Base-by-base conservation (phyloP, 2,113 vertebrate genomes). In the Xenotilapia caudafasciata region DNA sequence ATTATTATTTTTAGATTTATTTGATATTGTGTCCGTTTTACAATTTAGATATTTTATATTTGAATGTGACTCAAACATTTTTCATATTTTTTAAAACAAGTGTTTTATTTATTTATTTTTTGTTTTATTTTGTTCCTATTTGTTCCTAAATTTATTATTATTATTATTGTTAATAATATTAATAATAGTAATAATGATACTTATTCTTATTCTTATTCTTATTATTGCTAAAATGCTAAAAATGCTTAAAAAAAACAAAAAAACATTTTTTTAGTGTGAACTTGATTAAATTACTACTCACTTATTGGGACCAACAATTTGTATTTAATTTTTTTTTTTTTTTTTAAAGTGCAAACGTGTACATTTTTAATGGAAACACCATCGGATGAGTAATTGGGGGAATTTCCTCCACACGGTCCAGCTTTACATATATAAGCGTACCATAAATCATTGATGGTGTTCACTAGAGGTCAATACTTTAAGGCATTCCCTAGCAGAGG, bases 391-490 rank as follows among this genome's bases (percentile, higher is more conserved):
- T 13, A 62, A 84, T 40, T 0, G 7, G 5, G 92, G 95, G 91
- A 86, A 94, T 80, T 38, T 83, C 95, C 92, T 79, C 35, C 7
- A 4, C 28, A 35, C 13, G 21, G 82, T 38, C 23, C 15, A 23
- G 13, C 42, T 90, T 81, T 91, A 92, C 85, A 91, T 89, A 93
- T 90, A 93, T 86, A 84, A 56, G 79, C 60, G 14, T 9, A 5
- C 26, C 19, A 80, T 88, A 28, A 90, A 92, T 84, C 77, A 90
- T 84, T 55, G 21, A 56, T 77, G 79, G 53, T 73, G 49, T 60
- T 82, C 84, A 80, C 65, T 90, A 53, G 54, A 90, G 87, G 90
- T 90, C 88, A 91, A 91, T 58, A 88, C 86, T 86, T 85, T 40
- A 87, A 92, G 33, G 80, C 83, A 86, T 90, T 90, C 26, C 81